phyloP scores from a whole-genome alignment of 2,888 invertebrate genomes.

The Gymnocheta viridis region DNA sequence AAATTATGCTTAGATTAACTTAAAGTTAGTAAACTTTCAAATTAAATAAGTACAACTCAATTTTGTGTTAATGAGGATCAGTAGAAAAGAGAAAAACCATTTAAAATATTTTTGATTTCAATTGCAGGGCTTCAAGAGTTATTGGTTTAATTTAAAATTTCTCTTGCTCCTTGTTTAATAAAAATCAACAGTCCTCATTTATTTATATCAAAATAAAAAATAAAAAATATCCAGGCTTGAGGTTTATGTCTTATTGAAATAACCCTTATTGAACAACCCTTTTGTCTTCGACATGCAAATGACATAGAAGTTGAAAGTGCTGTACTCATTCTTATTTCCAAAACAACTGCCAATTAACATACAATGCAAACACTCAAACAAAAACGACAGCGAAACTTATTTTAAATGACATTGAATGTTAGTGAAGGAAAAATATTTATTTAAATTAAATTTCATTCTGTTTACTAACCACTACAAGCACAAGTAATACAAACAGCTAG shows the following conservation, averaged over 20 bases:
- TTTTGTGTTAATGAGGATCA: no score
- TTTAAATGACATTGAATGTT: constrained; percentile 41
- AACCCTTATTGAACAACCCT: constrained; percentile 11
- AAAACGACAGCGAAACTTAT: constrained; percentile 16
- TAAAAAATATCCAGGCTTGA: constrained; percentile 57
- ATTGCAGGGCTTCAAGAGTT: no score
- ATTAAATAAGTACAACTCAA: no score
- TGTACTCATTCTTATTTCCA: neutral
- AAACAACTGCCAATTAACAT: neutral
- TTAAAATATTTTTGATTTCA: no score
- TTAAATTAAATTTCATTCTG: constrained; percentile 62
- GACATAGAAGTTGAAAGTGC: constrained; percentile 7
- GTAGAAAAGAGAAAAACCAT: no score
- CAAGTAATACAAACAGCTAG: constrained; percentile 9
- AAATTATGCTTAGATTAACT: no score
- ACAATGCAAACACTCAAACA: neutral
- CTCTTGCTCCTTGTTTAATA: no score
- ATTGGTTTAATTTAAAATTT: no score
- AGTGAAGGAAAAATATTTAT: constrained; percentile 57
- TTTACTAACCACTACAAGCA: constrained; percentile 46
- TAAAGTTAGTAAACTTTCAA: no score
- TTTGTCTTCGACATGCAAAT: neutral
- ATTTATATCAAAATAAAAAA: neutral
- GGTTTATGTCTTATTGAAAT: constrained; percentile 61
- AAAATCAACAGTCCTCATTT: neutral